Conservation (phyloP, 2,888 invertebrate species). For the Trypoxylon attenuatum region DNA sequence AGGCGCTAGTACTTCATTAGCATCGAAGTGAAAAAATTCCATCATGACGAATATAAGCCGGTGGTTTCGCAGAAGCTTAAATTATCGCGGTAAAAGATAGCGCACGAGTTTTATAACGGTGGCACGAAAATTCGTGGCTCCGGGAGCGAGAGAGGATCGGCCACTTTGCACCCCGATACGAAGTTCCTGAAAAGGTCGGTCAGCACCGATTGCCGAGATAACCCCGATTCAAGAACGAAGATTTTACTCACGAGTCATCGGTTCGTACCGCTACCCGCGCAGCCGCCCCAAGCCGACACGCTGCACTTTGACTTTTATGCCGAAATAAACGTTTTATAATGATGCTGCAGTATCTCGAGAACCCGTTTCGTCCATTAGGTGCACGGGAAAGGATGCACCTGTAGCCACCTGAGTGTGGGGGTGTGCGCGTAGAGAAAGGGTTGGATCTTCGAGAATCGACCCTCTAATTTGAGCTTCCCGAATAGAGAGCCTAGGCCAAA, state of each 20-base stretch:
- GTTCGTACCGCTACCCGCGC: neutral
- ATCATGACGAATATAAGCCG: no score
- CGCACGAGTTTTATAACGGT: no score
- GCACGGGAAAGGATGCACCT: slow-evolving; percentile 54
- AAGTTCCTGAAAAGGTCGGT: slow-evolving; percentile 9
- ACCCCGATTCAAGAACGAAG: slow-evolving; percentile 33
- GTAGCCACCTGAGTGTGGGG: slow-evolving; percentile 46
- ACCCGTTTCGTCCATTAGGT: slow-evolving; percentile 63
- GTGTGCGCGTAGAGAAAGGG: slow-evolving; percentile 56
- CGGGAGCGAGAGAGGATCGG: slow-evolving; percentile 14
- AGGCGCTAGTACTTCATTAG: no score
- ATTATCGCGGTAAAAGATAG: no score
- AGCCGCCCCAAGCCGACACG: slow-evolving; percentile 23
- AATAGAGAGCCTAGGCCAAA: slow-evolving; percentile 27
- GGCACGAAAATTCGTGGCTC: no score
- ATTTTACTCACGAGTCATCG: slow-evolving; percentile 57
- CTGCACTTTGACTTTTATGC: slow-evolving; percentile 60
- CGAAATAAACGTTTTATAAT: slow-evolving; percentile 65
- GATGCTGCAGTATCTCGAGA: slow-evolving; percentile 61
- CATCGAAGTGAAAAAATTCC: no score
- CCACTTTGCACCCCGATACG: neutral
- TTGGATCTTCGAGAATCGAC: slow-evolving; percentile 48
- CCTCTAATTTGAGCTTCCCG: slow-evolving; percentile 63
- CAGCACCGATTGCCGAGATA: slow-evolving; percentile 34
- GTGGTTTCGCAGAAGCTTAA: no score